Conservation (phyloP, 2,888 invertebrate genomes). For the Aphodius granarius region DNA sequence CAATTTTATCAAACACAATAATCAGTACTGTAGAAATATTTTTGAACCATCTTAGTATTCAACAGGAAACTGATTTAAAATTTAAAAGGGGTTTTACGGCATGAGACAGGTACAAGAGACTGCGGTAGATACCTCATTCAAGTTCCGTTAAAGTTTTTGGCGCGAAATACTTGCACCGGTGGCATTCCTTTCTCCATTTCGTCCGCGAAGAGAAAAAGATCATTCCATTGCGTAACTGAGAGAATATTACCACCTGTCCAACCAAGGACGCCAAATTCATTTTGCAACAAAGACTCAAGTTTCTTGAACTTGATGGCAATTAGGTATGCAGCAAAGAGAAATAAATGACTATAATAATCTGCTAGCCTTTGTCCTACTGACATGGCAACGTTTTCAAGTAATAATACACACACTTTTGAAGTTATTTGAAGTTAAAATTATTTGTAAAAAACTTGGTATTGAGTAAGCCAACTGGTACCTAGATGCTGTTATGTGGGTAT, state of each 20-base stretch:
- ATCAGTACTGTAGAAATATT: no score
- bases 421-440: no score
- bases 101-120: not conserved
- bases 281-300: not conserved
- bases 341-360: not conserved
- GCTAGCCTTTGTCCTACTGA: not conserved
- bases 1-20: no score
- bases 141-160: not conserved
- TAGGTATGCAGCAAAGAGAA: not conserved
- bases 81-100: no score
- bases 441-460: no score
- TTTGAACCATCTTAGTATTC: no score
- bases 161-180: not conserved
- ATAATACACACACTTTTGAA: no score
- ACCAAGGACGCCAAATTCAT: not conserved
- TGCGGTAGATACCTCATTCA: not conserved
- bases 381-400: not conserved
- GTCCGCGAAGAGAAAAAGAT: not conserved
- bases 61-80: no score
- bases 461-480: no score
- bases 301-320: not conserved
- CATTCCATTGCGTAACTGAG: not conserved
- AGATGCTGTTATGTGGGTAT: not conserved
- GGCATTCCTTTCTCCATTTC: not conserved
- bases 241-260: not conserved